A percentile compares a stretch with the other conserved stretches of the same genome.
Evolutionary conservation across 2,113 vertebrate species (phyloP).

Genomic region (Nannobrachium achirus): DNA sequence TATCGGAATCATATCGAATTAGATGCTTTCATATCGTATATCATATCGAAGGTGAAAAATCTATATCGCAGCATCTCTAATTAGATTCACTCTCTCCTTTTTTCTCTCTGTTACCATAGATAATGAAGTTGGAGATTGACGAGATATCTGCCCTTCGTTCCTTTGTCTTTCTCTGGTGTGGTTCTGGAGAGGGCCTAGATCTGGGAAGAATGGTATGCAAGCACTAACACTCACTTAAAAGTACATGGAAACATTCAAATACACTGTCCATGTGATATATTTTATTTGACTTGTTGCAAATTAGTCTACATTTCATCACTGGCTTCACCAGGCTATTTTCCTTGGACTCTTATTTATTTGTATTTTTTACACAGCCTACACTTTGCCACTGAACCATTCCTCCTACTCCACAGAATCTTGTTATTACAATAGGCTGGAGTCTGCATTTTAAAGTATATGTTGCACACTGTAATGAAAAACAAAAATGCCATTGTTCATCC

Average conservation of each 20-base stretch:
- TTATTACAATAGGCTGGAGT: neutral
- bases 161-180: constrained; percentile 98
- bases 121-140: constrained; percentile 99
- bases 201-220: constrained; percentile 91
- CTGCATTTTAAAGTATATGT: neutral
- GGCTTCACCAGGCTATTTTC: neutral
- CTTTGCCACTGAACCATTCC: no score
- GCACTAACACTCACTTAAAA: neutral
- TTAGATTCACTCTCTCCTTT: constrained; percentile 21
- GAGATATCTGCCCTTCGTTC: constrained; percentile 93
- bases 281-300: neutral
- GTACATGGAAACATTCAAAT: neutral
- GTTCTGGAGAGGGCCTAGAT: constrained; percentile 95
- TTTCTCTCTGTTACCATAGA: constrained; percentile 74
- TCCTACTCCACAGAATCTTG: neutral
- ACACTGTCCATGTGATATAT: neutral
- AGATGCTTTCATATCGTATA: no score
- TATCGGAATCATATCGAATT: no score
- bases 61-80: no score
- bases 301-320: neutral
- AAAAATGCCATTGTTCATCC: neutral
- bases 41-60: no score
- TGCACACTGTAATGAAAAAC: neutral
- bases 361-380: no score
- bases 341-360: no score